These are phyloP conservation scores for Lagopus leucura DNA, from an alignment of 2,113 vertebrate genomes.

Conservation along the genomic window DNA sequence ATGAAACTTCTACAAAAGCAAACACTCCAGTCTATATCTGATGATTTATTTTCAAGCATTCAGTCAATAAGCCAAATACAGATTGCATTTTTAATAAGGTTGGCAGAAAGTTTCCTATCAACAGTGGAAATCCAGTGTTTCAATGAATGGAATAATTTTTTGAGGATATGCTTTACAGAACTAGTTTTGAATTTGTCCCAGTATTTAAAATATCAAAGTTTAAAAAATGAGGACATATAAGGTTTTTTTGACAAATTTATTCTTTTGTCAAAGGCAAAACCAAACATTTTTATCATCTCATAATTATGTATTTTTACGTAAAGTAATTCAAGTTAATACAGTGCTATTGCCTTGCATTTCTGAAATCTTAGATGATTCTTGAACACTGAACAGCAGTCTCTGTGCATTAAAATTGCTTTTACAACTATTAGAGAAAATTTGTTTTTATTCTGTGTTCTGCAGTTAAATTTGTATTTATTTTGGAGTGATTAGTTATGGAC, in stretches of 20 bases:
- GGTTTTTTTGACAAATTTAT: neutral
- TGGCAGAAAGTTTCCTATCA: neutral
- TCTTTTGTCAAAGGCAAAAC: neutral
- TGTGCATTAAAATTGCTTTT: neutral
- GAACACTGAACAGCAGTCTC: neutral
- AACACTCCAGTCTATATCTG: neutral
- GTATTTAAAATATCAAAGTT: neutral
- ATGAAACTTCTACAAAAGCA: neutral
- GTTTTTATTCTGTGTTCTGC: neutral
- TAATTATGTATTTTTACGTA: neutral
- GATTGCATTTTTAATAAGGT: conserved; percentile 11
- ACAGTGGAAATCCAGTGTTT: neutral
- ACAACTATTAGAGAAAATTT: neutral
- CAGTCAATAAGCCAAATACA: neutral
- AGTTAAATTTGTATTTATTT: conserved; percentile 13
- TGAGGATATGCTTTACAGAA: neutral
- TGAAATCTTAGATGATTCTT: neutral
- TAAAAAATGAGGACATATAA: neutral
- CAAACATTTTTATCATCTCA: neutral
- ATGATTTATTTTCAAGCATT: neutral
- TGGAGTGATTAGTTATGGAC: neutral
- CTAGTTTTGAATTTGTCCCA: neutral
- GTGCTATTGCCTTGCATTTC: neutral
- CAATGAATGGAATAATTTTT: neutral
- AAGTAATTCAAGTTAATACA: neutral